Conservation (phyloP, 53 echinoderm and acorn worm species). For the Apostichopus leukothele region DNA sequence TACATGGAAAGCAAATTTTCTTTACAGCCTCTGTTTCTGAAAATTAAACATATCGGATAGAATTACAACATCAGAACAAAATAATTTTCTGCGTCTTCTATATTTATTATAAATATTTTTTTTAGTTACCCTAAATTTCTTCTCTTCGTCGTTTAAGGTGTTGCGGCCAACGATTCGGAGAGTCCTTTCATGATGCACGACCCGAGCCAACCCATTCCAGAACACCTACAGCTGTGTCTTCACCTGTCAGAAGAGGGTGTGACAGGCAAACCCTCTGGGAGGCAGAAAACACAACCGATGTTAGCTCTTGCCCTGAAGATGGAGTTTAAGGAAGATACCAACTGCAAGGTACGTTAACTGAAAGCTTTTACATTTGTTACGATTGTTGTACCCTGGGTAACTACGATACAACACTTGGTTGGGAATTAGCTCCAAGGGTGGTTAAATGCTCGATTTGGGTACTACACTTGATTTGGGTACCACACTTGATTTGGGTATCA, state of each 20-base stretch:
- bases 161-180: conserved; percentile 20
- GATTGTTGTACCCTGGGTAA: too few relatives aligned
- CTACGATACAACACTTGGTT: too few relatives aligned
- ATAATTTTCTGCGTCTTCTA: background rate
- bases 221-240: conserved; percentile 76
- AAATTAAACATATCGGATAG: too few relatives aligned
- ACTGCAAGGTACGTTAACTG: conserved; percentile 71
- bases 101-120: background rate
- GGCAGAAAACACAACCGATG: conserved; percentile 54
- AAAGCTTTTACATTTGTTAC: too few relatives aligned
- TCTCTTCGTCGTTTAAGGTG: background rate
- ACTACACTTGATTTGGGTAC: too few relatives aligned
- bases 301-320: conserved; percentile 87
- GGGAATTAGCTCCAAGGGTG: too few relatives aligned
- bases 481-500: too few relatives aligned
- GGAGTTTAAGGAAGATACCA: conserved; percentile 75
- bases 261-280: conserved; percentile 35
- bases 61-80: background rate
- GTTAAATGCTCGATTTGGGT: too few relatives aligned
- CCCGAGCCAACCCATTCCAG: conserved; percentile 64
- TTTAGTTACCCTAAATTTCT: background rate
- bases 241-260: conserved; percentile 88
- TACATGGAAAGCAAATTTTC: too few relatives aligned
- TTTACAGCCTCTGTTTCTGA: too few relatives aligned
- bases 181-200: conserved; percentile 43